A percentile compares a stretch with the other conserved stretches of the same genome.
phyloP scores from a whole-genome alignment of 2,113 vertebrate genomes.

The Miniopterus natalensis region DNA sequence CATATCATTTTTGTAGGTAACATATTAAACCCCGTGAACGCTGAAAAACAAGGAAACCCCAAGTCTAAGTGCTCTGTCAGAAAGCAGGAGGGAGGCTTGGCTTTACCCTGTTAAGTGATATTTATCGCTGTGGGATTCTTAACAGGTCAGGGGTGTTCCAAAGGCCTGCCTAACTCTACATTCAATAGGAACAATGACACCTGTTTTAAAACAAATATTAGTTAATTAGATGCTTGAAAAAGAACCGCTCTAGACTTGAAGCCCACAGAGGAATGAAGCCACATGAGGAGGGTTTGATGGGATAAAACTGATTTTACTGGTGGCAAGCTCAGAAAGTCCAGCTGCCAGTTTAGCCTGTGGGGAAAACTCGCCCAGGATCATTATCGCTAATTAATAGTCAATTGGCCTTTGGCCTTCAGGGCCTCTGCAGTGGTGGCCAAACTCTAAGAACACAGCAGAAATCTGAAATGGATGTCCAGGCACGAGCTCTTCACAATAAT shows the following conservation, averaged over 20 bases:
- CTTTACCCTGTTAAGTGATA: neutral
- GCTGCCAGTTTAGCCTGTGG: neutral
- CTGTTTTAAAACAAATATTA: neutral
- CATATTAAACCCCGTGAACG: neutral
- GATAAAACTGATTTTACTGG: neutral
- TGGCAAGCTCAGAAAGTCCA: neutral
- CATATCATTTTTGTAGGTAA: neutral
- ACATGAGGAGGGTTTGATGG: neutral
- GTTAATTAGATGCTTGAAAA: neutral
- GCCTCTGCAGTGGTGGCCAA: neutral
- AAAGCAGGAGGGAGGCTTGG: neutral
- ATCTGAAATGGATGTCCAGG: neutral
- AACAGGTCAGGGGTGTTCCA: neutral
- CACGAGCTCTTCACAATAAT: neutral
- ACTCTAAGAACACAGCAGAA: neutral
- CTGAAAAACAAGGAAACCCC: neutral
- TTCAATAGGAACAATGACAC: neutral
- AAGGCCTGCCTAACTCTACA: neutral
- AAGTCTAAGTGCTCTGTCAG: neutral
- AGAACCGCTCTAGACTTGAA: neutral
- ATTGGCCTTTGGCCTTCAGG: neutral
- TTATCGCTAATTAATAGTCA: neutral
- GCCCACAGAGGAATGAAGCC: neutral
- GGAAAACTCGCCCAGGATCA: neutral
- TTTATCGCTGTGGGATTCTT: neutral